Evolutionary conservation across 2,797 vertebrate genomes (phyloP), one percentile per base, ranked within the genome.

Genomic region (Eutrigla gurnardus): DNA sequence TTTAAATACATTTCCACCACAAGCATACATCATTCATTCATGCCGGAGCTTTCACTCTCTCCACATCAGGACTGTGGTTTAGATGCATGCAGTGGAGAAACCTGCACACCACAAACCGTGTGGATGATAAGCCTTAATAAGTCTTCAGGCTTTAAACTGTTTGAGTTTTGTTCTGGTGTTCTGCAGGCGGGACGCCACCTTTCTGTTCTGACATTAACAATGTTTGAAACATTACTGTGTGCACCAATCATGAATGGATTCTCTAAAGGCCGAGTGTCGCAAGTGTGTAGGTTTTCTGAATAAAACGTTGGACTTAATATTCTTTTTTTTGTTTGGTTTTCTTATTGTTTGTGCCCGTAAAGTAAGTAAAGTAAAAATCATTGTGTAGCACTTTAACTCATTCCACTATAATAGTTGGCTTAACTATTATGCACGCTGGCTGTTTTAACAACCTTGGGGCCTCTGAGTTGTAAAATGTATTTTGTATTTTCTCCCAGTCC

Each of bases 1-100:
- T 39, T 80, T 83, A 83, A 93, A 90, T 93, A 84, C 82, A 83
- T 85, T 89, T 90, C 84, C 65, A 84, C 86, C 81, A 81, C 60
- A 72, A 87, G 83, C 87, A 81, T 80, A 61, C 82, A 89, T 91
- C 82, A 89, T 88, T 90, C 82, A 88, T 88, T 82, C 72, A 89
- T 71, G 61, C 55, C 71, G 63, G 45, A 62, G 78, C 72, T 58
- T 73, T 81, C 61, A 83, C 63, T 42, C 65, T 76, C 58, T 81
- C 47, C 68, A 73, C 76, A 68, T 58, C 60, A 65, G 37, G 39
- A 52, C 65, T 45, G 54, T 32, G 67, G 61, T 78, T 76, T 61
- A 47, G 53, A 57, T 62, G 58, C 13, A 66, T 68, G 32, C 39
- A 52, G 37, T 6, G 10, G 70, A 65, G 8, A 49, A 59, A 64